Evolutionary conservation across 2,888 invertebrate species (phyloP).

Genomic region (Synergus umbraculus): DNA sequence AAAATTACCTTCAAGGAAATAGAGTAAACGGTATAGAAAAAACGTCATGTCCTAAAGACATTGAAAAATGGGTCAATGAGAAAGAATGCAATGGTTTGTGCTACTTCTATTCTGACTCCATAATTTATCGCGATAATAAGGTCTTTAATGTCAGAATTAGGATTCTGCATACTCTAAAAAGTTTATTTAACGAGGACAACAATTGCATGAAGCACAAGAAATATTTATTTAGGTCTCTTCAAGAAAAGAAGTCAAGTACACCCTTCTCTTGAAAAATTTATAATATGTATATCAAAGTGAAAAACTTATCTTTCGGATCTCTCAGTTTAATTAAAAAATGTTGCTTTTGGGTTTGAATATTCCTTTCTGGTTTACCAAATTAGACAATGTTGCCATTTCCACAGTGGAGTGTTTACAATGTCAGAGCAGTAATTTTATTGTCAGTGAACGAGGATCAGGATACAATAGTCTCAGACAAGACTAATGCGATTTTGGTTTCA

Average conservation of each 20-base stretch:
- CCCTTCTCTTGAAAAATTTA: not conserved
- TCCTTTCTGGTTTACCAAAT: not conserved
- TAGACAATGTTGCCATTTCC: not conserved
- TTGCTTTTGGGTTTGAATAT: not conserved
- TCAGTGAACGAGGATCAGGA: conserved; percentile 17
- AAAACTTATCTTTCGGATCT: not conserved
- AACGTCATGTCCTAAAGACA: not conserved
- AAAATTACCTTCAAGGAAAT: conserved; percentile 5
- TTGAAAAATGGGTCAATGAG: conserved; percentile 26
- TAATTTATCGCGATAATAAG: conserved; percentile 13
- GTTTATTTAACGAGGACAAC: not conserved
- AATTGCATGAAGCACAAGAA: not conserved
- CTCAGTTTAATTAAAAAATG: not conserved
- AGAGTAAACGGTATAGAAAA: conserved; percentile 4
- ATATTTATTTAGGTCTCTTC: not conserved
- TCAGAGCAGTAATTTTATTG: conserved; percentile 22
- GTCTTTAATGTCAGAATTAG: conserved; percentile 23
- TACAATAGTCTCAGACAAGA: conserved; percentile 38
- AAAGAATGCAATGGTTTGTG: conserved; percentile 1
- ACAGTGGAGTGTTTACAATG: conserved; percentile 17
- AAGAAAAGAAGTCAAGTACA: not conserved
- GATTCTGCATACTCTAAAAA: not conserved
- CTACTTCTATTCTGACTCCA: conserved; percentile 1
- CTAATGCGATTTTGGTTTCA: conserved; percentile 39
- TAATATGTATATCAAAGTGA: not conserved